These are phyloP conservation scores for Slavum lentiscoides DNA, from an alignment of 2,888 invertebrate species.

Conservation along the genomic window DNA sequence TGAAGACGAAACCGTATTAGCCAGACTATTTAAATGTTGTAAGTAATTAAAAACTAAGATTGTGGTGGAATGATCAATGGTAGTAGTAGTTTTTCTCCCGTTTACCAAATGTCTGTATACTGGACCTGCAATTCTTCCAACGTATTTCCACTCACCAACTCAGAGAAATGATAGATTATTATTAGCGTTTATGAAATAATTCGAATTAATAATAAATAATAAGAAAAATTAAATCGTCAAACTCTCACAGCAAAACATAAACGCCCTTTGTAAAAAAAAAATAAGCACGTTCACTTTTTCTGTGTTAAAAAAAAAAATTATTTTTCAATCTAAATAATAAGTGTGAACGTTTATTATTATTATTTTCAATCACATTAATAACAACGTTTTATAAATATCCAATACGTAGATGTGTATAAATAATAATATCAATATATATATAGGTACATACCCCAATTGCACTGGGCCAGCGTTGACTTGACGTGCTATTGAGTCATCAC, in stretches of 20 bases:
- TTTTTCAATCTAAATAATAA: constrained; percentile 11
- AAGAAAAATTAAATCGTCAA: constrained; percentile 23
- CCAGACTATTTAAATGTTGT: constrained; percentile 39
- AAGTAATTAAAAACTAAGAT: constrained; percentile 48
- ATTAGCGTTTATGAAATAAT: constrained; percentile 46
- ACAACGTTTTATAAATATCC: constrained; percentile 21
- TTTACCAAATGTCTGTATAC: constrained; percentile 21
- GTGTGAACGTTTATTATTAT: not conserved
- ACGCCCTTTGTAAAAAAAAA: constrained; percentile 32
- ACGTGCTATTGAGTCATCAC: constrained; percentile 83
- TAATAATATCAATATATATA: constrained; percentile 47
- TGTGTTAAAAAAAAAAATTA: not conserved
- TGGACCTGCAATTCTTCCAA: constrained; percentile 38
- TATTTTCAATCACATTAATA: constrained; percentile 15
- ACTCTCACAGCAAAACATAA: constrained; percentile 49
- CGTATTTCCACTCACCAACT: constrained; percentile 44
- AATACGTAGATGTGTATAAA: constrained; percentile 49
- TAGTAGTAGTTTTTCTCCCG: constrained; percentile 16
- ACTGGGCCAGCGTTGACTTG: constrained; percentile 76
- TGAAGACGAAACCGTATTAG: constrained; percentile 50
- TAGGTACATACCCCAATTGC: constrained; percentile 78
- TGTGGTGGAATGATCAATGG: constrained; percentile 51
- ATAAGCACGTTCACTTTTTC: constrained; percentile 12
- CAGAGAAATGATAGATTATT: constrained; percentile 32
- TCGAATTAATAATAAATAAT: constrained; percentile 26